Percentiles rank a stretch among this genome's conserved stretches.
phyloP scores from a whole-genome alignment of 2,113 vertebrate genomes.

The Muntiacus reevesi region DNA sequence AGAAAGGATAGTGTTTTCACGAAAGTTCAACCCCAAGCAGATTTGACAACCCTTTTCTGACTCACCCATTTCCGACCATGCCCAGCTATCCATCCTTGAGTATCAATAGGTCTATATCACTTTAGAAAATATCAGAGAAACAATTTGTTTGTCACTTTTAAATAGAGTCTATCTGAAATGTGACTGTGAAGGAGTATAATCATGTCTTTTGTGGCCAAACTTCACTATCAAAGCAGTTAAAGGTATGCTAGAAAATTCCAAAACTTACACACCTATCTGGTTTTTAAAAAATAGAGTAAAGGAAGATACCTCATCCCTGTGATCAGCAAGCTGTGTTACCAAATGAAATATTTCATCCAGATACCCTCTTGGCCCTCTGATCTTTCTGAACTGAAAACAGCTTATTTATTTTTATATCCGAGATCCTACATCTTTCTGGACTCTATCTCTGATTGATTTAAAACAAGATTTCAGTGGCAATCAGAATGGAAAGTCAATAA shows the following conservation, averaged over 20 bases:
- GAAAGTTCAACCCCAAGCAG: not conserved
- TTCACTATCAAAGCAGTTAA: not conserved
- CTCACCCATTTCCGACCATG: not conserved
- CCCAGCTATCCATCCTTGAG: not conserved
- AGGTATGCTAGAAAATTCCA: not conserved
- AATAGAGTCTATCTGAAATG: not conserved
- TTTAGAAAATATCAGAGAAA: not conserved
- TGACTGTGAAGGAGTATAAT: not conserved
- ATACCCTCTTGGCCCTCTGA: not conserved
- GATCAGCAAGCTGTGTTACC: not conserved
- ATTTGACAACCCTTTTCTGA: not conserved
- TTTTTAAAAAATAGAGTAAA: not conserved
- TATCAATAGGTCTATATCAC: not conserved
- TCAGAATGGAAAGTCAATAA: not conserved
- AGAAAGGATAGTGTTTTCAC: not conserved
- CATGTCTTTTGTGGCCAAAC: not conserved
- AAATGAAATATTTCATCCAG: slow-evolving; percentile 2
- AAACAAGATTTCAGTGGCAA: not conserved
- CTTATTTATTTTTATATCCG: not conserved
- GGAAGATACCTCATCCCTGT: not conserved
- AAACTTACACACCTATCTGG: not conserved
- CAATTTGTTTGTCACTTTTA: not conserved
- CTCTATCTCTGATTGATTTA: not conserved
- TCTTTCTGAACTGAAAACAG: not conserved
- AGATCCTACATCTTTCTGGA: not conserved